These are phyloP conservation scores for Choloepus hoffmanni DNA, from an alignment of 2,113 vertebrate genomes.

Conservation along the genomic window DNA sequence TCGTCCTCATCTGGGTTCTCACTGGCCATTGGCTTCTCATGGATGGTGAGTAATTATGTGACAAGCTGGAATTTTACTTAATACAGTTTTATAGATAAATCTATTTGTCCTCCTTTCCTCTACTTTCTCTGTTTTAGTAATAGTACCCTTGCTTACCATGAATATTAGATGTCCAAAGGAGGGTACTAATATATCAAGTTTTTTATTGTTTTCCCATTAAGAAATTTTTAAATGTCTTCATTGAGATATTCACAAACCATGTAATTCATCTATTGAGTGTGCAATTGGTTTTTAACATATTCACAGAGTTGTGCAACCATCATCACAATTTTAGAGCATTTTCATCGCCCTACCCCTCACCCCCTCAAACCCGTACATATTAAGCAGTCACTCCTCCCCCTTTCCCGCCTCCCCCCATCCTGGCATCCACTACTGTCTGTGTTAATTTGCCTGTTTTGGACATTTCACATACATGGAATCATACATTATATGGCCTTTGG, in stretches of 20 bases:
- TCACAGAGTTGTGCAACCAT: not conserved
- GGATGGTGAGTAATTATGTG: constrained; percentile 92
- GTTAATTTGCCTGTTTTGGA: not conserved
- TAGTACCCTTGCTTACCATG: not conserved
- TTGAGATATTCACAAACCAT: not conserved
- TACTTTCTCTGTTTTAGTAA: not conserved
- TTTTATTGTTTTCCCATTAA: not conserved
- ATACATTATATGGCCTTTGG: not conserved
- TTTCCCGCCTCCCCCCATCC: not conserved
- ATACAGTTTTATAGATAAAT: not conserved
- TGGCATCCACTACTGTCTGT: not conserved
- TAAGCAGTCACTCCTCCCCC: not conserved
- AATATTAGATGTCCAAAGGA: not conserved
- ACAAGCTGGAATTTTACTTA: not conserved
- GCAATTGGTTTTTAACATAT: not conserved
- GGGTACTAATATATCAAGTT: not conserved
- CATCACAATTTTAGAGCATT: not conserved
- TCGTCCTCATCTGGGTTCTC: constrained; percentile 99
- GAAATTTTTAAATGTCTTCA: not conserved
- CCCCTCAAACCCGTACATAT: not conserved
- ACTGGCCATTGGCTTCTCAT: constrained; percentile 99
- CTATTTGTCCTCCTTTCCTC: not conserved
- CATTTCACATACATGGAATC: not conserved
- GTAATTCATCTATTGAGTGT: not conserved
- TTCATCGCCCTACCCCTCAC: not conserved